Conservation (phyloP, 2,113 vertebrate species). For the Microtus pennsylvanicus region DNA sequence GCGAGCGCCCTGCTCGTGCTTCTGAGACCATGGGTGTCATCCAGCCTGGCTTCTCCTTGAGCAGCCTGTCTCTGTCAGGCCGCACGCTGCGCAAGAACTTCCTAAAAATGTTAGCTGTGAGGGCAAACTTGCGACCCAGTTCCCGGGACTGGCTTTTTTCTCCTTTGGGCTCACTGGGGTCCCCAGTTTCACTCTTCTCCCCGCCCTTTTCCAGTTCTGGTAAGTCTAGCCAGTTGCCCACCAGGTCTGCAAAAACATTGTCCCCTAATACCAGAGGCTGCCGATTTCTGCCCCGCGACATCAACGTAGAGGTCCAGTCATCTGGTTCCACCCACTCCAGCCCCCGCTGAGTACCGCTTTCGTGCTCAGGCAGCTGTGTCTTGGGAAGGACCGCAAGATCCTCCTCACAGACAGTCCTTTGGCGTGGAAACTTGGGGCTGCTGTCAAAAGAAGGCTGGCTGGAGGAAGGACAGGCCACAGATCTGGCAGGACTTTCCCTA, state of each 20-base stretch:
- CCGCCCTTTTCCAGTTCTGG: slow-evolving; percentile 93
- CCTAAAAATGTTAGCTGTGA: slow-evolving; percentile 97
- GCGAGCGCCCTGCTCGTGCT: slow-evolving; percentile 87
- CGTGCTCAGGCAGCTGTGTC: neutral
- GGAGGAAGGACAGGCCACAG: slow-evolving; percentile 79
- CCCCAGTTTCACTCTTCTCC: slow-evolving; percentile 83
- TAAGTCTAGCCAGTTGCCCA: slow-evolving; percentile 98
- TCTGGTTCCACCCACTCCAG: slow-evolving; percentile 84
- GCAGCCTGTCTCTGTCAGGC: slow-evolving; percentile 94
- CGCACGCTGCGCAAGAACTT: slow-evolving; percentile 95
- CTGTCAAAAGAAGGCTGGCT: slow-evolving; percentile 83
- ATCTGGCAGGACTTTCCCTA: slow-evolving; percentile 72
- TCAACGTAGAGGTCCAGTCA: slow-evolving; percentile 96
- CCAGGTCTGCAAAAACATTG: slow-evolving; percentile 97
- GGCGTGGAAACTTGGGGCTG: neutral
- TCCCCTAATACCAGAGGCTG: slow-evolving; percentile 96
- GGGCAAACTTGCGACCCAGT: slow-evolving; percentile 93
- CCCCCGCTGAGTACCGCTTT: neutral
- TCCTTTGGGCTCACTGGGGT: slow-evolving; percentile 72
- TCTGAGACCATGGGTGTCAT: slow-evolving; percentile 83
- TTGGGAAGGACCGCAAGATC: neutral
- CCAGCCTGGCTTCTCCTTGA: slow-evolving; percentile 97
- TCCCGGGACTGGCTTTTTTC: slow-evolving; percentile 91
- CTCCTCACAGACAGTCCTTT: neutral
- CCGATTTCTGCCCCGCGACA: slow-evolving; percentile 95